Percentiles rank a stretch among this genome's conserved stretches.
phyloP scores from a whole-genome alignment of 1,140 invertebrate species.

The Cotesia glomerata region DNA sequence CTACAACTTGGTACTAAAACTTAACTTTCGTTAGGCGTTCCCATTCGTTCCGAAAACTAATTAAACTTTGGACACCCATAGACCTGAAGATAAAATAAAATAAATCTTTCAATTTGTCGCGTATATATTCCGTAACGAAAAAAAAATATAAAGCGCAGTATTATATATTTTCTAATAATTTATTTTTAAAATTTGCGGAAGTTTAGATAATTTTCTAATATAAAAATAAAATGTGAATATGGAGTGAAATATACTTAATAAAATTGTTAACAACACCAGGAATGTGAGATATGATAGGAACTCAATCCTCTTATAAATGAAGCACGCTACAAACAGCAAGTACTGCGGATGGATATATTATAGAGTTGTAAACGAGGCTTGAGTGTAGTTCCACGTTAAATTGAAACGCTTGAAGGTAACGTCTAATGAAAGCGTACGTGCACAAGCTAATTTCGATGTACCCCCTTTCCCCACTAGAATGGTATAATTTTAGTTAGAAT shows the following conservation, averaged over 20 bases:
- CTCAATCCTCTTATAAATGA: constrained; percentile 38
- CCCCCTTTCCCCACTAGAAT: constrained; percentile 50
- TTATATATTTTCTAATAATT: neutral
- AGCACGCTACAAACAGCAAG: constrained; percentile 32
- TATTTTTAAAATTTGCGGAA: neutral
- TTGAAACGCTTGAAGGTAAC: constrained; percentile 61
- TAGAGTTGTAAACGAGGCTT: constrained; percentile 54
- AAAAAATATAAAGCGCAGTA: neutral
- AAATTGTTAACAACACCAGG: constrained; percentile 30
- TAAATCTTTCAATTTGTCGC: neutral
- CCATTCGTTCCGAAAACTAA: constrained; percentile 60
- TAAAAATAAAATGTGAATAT: neutral
- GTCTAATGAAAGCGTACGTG: constrained; percentile 62
- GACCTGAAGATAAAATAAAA: neutral
- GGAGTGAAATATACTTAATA: neutral
- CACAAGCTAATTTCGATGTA: constrained; percentile 29
- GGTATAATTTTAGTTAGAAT: constrained; percentile 59
- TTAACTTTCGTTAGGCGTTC: constrained; percentile 42
- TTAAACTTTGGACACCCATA: constrained; percentile 56
- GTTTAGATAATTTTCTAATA: neutral
- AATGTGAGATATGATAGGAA: constrained; percentile 41
- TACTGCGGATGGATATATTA: constrained; percentile 42
- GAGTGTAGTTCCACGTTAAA: constrained; percentile 47
- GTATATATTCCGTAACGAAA: neutral
- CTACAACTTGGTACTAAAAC: constrained; percentile 49